A percentile compares a stretch with the other conserved stretches of the same genome.
Conservation (phyloP, 2,113 vertebrate species). For the Lanius ludovicianus region DNA sequence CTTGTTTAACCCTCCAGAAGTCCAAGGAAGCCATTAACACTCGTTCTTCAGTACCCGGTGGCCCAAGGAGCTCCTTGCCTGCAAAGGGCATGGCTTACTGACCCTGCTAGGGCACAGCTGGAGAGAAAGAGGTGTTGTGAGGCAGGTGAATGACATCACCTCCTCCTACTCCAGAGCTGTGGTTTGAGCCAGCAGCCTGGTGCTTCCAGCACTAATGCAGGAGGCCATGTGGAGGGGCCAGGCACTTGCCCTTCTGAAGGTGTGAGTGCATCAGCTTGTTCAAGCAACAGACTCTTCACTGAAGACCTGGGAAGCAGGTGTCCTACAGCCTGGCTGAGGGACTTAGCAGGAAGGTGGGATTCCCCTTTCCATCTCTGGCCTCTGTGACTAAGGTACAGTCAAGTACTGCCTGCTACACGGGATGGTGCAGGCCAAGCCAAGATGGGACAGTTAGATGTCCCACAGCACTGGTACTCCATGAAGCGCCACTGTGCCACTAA, state of each 20-base stretch:
- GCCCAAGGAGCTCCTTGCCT: neutral
- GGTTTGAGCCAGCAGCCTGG: neutral
- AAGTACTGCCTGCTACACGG: neutral
- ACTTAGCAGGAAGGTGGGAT: neutral
- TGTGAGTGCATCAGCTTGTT: neutral
- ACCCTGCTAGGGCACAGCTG: neutral
- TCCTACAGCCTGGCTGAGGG: neutral
- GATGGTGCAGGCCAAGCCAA: neutral
- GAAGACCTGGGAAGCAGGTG: neutral
- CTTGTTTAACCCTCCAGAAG: neutral
- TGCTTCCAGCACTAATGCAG: neutral
- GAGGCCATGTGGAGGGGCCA: fast-evolving
- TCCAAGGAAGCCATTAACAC: neutral
- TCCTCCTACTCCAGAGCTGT: neutral
- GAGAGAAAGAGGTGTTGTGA: neutral
- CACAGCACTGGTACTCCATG: neutral
- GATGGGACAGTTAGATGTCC: neutral
- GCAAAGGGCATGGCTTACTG: neutral
- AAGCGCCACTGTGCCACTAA: neutral
- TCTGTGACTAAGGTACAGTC: neutral
- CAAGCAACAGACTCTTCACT: neutral
- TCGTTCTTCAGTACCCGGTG: neutral
- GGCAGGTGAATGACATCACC: neutral
- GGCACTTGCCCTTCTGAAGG: neutral
- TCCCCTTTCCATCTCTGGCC: neutral